These are phyloP conservation scores for Bothrops jararaca DNA, from an alignment of 2,113 vertebrate species.

Conservation along the genomic window DNA sequence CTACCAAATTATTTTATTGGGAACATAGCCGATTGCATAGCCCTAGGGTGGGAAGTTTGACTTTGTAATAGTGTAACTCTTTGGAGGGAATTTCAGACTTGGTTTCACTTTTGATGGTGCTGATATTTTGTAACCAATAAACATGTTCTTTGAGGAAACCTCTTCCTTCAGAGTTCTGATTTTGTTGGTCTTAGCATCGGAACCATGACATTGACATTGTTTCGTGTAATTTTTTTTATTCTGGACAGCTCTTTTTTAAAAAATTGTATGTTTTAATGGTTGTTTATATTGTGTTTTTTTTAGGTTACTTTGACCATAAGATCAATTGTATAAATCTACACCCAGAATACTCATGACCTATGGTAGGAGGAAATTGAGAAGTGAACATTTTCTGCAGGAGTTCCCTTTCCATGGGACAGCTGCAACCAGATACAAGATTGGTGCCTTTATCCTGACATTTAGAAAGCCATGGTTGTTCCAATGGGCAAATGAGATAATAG, in stretches of 20 bases:
- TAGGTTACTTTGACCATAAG: neutral
- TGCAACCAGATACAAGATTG: neutral
- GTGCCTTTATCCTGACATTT: neutral
- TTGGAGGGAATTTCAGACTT: too few relatives aligned
- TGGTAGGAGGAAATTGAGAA: neutral
- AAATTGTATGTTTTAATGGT: neutral
- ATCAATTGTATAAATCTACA: neutral
- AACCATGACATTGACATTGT: neutral
- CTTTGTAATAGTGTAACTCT: too few relatives aligned
- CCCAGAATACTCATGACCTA: neutral
- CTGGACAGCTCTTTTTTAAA: neutral
- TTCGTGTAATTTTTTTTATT: neutral
- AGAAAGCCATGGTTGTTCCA: neutral
- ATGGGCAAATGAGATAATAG: neutral
- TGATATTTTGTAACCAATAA: too few relatives aligned
- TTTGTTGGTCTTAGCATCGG: too few relatives aligned
- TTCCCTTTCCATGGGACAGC: neutral
- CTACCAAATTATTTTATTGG: too few relatives aligned
- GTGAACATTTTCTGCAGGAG: neutral
- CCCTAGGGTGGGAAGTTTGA: too few relatives aligned
- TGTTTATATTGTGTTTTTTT: neutral
- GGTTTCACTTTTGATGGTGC: too few relatives aligned
- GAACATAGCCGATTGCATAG: too few relatives aligned
- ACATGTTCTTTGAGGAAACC: too few relatives aligned
- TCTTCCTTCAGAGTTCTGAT: too few relatives aligned